Base-by-base conservation (phyloP, 2,113 vertebrate species). In the Hydrochoerus hydrochaeris region DNA sequence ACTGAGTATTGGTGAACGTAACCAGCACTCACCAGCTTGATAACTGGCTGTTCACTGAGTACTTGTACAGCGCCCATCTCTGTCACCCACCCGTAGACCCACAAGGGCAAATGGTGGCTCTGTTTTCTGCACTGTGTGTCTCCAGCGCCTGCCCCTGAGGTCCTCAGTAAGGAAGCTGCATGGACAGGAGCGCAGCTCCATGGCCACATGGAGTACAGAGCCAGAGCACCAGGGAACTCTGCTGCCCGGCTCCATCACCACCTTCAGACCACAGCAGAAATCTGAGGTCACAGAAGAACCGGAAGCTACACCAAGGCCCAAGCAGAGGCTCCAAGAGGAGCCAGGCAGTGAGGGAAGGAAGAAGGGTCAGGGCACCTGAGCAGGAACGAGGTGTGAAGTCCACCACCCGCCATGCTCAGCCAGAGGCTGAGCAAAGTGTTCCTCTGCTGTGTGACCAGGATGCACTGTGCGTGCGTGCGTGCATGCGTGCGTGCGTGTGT, bases 391-490 rank as follows among this genome's bases (percentile, higher is more conserved):
- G 46, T 1, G 58, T 69, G 41, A 62, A 26, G 49, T 62, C 41
- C 44, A 12, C 26, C 14, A 1, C 46, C 46, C 46, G 7, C 11
- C 52, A 16, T 57, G 14, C 83, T 38, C 41, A 5, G 30, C 26
- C 26, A 4, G 9, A 83, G 13, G 19, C 6, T 0, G 1, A 5
- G 3, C 7, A 13, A 46, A 60, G 22, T 22, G 54, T 57, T 11
- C 4, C 14, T 62, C 46, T 0, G 1, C 32, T 19, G 62, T 0
- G 0, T 3, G 38, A 10, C n/a, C 62, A 0, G 20, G 22, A 8
- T 3, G 12, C n/a, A 1, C 19, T 13, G 63, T 44, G 6, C 11
- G 22, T 57, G 49, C 44, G 10, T 24, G 28, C 58, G 52, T 38
- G 8, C 9, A 14, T 63, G 49, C n/a, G 77, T 7, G 67, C 14